Conservation (phyloP, 1,140 invertebrate genomes). For the Drosophila ficusphila region DNA sequence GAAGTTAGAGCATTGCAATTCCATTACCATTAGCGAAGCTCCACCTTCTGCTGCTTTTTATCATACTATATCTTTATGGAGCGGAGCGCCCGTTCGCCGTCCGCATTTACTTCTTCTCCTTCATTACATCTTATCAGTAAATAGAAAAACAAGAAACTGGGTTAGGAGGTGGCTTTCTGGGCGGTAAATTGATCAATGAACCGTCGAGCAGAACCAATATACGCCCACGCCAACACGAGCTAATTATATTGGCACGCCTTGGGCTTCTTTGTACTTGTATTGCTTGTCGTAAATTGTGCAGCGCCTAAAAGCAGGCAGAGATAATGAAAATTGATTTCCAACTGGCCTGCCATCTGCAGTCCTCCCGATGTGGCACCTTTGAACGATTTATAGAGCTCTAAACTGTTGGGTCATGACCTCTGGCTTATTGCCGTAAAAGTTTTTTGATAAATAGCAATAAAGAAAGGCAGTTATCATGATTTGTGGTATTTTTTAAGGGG, state of each 20-base stretch:
- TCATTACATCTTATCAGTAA: conserved; percentile 52
- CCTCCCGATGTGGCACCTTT: not conserved
- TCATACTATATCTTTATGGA: conserved; percentile 57
- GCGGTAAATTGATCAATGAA: conserved; percentile 69
- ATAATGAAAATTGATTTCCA: conserved; percentile 73
- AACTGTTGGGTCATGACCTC: conserved; percentile 23
- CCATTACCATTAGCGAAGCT: conserved; percentile 12
- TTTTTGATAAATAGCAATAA: too few species aligned
- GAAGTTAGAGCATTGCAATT: not conserved
- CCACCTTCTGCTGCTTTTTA: conserved; percentile 34
- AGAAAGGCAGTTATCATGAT: not conserved
- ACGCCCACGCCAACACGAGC: conserved; percentile 35
- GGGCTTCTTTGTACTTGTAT: conserved; percentile 53
- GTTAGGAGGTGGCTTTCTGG: conserved; percentile 20
- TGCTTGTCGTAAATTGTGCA: conserved; percentile 42
- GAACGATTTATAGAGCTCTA: conserved; percentile 8
- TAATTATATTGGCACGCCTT: conserved; percentile 75
- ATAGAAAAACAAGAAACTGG: conserved; percentile 34
- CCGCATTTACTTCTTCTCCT: conserved; percentile 36
- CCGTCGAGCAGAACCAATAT: conserved; percentile 17
- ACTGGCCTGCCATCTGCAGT: conserved; percentile 28
- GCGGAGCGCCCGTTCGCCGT: conserved; percentile 27
- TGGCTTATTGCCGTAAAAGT: not conserved
- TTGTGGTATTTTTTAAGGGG: not conserved
- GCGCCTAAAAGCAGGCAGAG: conserved; percentile 62